phyloP scores from a whole-genome alignment of 1,140 invertebrate genomes.

The Riptortus pedestris region DNA sequence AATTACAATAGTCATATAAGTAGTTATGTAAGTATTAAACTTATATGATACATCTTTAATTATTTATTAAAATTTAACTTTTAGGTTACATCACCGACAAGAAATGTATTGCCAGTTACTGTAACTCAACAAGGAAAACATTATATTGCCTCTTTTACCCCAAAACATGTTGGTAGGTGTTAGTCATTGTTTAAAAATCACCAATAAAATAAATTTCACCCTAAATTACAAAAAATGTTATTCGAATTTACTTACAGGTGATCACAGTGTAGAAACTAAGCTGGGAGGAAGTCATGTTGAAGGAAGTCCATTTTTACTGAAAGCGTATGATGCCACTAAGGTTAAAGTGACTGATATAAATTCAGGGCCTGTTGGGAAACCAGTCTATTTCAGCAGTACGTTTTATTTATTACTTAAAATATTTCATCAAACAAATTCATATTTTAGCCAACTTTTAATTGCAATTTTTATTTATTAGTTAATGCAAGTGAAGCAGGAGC shows the following conservation, averaged over 20 bases:
- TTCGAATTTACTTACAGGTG: constrained; percentile 51
- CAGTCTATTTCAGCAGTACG: constrained; percentile 86
- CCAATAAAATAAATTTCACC: too few species aligned
- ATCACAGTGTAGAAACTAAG: constrained; percentile 84
- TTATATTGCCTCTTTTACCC: constrained; percentile 50
- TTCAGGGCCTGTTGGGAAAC: constrained; percentile 78
- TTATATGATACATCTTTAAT: not conserved
- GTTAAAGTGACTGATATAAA: constrained; percentile 84
- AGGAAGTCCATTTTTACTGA: constrained; percentile 88
- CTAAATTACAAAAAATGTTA: too few species aligned
- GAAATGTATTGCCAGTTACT: constrained; percentile 54
- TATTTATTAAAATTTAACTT: not conserved
- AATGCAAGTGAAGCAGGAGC: constrained; percentile 75
- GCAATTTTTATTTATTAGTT: constrained; percentile 42
- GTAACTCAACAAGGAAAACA: constrained; percentile 38
- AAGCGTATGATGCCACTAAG: constrained; percentile 86
- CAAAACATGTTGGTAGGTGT: constrained; percentile 68
- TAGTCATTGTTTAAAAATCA: too few species aligned
- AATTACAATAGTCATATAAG: too few species aligned
- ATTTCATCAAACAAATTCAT: not conserved
- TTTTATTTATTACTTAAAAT: constrained; percentile 36
- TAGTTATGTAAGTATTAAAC: not conserved
- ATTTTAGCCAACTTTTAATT: not conserved
- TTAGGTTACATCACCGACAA: constrained; percentile 53
- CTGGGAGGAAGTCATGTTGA: constrained; percentile 73